Evolutionary conservation across 2,797 vertebrate species (phyloP).

Genomic region (Lycodopsis pacificus): DNA sequence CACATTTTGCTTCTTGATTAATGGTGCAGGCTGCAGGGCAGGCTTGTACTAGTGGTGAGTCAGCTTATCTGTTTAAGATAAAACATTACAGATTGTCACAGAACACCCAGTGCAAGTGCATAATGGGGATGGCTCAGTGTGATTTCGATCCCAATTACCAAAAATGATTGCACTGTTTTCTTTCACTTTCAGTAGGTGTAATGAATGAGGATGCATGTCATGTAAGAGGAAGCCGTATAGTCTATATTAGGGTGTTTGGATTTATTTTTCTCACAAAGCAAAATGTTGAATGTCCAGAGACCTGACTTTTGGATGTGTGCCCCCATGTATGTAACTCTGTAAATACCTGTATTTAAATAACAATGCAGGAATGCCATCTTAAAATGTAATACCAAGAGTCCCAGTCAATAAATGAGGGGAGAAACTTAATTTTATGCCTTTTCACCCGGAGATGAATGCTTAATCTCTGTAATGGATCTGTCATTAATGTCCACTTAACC

Average conservation of each 20-base stretch:
- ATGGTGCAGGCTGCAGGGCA: constrained; percentile 41
- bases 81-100: constrained; percentile 36
- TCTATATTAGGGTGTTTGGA: constrained; percentile 2
- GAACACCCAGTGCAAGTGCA: constrained; percentile 31
- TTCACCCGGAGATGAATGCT: constrained; percentile 61
- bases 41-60: constrained; percentile 32
- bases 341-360: neutral
- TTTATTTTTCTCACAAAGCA: constrained; percentile 1
- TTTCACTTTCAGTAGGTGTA: neutral
- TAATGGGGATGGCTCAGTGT: neutral
- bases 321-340: neutral
- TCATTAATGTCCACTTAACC: constrained; percentile 76
- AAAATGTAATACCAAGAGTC: constrained; percentile 10
- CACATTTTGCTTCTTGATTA: constrained; percentile 61
- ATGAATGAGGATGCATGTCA: neutral
- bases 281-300: neutral
- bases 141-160: constrained; percentile 22
- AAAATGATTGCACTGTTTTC: neutral
- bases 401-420: constrained; percentile 32
- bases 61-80: constrained; percentile 49
- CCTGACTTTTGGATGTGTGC: neutral
- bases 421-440: constrained; percentile 65
- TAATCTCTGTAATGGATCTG: constrained; percentile 63
- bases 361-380: neutral
- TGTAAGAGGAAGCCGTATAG: neutral